A percentile compares a stretch with the other conserved stretches of the same genome.
phyloP scores from a whole-genome alignment of 2,888 invertebrate species.

The Brachyptera putata region DNA sequence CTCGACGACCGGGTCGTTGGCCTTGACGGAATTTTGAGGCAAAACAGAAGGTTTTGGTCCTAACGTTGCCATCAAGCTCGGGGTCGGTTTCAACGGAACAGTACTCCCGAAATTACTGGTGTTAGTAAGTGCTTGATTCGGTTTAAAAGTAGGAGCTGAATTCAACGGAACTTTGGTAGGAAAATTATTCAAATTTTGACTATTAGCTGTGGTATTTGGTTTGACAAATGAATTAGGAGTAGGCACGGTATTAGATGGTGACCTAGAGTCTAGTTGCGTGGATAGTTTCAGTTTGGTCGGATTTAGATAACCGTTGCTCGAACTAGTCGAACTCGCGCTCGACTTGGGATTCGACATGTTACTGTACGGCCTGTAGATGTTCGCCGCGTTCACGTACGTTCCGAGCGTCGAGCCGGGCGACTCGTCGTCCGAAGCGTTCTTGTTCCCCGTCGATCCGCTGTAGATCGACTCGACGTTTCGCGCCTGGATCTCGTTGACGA shows the following conservation, averaged over 20 bases:
- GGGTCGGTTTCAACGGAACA: neutral
- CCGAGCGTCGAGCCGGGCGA: constrained; percentile 43
- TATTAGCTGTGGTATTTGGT: constrained; percentile 31
- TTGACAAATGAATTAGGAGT: too few species aligned
- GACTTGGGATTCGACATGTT: constrained; percentile 46
- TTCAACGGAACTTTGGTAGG: neutral
- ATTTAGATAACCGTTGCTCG: constrained; percentile 69
- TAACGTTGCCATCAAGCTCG: neutral
- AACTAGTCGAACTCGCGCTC: constrained; percentile 53
- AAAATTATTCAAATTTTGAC: neutral
- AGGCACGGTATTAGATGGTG: too few species aligned
- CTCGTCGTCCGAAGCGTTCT: constrained; percentile 44
- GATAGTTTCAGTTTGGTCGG: constrained; percentile 48
- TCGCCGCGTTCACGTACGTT: constrained; percentile 48
- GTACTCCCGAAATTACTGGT: neutral
- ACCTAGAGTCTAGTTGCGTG: too few species aligned
- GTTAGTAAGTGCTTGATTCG: neutral
- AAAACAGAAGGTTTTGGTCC: neutral
- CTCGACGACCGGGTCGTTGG: constrained; percentile 13
- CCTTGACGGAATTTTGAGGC: neutral
- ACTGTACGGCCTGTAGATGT: constrained; percentile 39
- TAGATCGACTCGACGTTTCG: constrained; percentile 84
- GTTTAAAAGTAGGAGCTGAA: neutral
- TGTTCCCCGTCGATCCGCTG: constrained; percentile 59
- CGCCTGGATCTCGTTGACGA: constrained; percentile 82